Conservation (phyloP, 2,888 invertebrate genomes). For the Coremacera marginata region DNA sequence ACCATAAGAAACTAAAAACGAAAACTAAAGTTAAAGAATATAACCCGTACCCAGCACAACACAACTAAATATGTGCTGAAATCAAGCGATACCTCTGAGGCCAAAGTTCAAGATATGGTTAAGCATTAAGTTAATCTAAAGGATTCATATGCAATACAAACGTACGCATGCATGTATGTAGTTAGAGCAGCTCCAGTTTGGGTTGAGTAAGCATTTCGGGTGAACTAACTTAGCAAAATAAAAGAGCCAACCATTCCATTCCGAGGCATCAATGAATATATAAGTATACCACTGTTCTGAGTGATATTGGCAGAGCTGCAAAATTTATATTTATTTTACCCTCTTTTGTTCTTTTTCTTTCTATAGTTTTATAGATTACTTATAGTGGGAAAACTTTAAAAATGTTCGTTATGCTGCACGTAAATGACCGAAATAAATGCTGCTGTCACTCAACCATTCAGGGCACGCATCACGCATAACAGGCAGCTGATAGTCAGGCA, state of each 20-base stretch:
- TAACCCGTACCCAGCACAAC: neutral
- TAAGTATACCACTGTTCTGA: too few species aligned
- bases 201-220: too few species aligned
- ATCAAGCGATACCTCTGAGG: conserved; percentile 24
- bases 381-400: neutral
- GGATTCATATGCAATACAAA: neutral
- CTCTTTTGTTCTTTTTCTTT: too few species aligned
- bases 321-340: too few species aligned
- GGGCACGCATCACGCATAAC: conserved; percentile 1
- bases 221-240: neutral
- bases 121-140: conserved; percentile 16
- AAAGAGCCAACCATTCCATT: neutral
- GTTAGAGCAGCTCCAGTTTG: too few species aligned
- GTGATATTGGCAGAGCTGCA: too few species aligned
- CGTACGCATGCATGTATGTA: too few species aligned
- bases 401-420: neutral
- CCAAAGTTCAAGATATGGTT: conserved; percentile 23
- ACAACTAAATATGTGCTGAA: conserved; percentile 2
- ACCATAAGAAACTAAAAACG: neutral
- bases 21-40: neutral
- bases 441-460: conserved; percentile 7
- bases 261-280: too few species aligned
- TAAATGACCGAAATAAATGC: conserved; percentile 18
- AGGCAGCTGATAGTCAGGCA: neutral
- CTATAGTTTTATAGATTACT: too few species aligned